A percentile compares a stretch with the other conserved stretches of the same genome.
phyloP scores from a whole-genome alignment of 2,113 vertebrate species.

The Muntiacus reevesi region DNA sequence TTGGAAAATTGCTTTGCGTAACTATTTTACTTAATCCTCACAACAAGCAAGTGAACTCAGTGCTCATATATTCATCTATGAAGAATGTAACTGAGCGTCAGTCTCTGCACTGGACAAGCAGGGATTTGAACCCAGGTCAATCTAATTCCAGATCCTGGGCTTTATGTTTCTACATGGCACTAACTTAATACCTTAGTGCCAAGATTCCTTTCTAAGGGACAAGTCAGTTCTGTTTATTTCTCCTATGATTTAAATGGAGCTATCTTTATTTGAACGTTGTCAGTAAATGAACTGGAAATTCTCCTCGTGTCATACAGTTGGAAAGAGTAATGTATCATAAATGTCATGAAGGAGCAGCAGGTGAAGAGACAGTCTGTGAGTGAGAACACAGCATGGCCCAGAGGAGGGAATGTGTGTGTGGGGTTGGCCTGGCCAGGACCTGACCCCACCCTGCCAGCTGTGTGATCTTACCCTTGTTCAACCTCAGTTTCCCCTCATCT shows the following conservation, averaged over 20 bases:
- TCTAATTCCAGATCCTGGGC: neutral
- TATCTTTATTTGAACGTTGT: neutral
- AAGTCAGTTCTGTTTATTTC: neutral
- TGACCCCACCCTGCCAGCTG: neutral
- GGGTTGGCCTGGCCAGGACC: neutral
- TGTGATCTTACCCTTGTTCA: neutral
- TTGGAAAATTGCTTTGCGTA: neutral
- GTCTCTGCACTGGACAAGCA: neutral
- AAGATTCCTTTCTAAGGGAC: neutral
- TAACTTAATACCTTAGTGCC: neutral
- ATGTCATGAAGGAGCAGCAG: too few species aligned
- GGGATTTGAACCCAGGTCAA: neutral
- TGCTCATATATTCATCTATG: neutral
- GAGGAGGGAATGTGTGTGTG: neutral
- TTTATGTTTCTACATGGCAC: neutral
- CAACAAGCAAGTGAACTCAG: neutral
- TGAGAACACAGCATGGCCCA: neutral
- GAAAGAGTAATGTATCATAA: neutral
- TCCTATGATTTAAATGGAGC: neutral
- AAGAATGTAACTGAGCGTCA: neutral
- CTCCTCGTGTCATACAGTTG: neutral
- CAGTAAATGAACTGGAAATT: neutral
- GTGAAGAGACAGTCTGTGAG: fast-evolving
- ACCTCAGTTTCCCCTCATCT: neutral
- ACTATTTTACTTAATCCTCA: neutral